Evolutionary conservation across 2,888 invertebrate species (phyloP).

Genomic region (Calameuta pallipes): DNA sequence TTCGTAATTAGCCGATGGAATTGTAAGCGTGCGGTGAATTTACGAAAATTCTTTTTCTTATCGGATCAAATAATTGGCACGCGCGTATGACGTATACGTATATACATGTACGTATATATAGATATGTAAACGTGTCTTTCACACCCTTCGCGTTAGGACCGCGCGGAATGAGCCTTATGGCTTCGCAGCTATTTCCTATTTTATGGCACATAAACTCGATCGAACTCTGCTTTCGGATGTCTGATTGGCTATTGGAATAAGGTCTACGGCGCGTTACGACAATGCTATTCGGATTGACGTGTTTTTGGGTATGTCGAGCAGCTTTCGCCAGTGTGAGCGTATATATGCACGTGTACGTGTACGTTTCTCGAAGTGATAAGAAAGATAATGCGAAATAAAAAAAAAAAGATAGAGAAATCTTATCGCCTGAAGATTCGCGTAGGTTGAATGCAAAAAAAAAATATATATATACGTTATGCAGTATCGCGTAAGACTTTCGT

Average conservation of each 20-base stretch:
- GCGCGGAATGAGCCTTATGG: constrained; percentile 7
- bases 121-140: no score
- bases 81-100: no score
- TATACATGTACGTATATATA: no score
- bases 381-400: constrained; percentile 13
- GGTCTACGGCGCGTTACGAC: constrained; percentile 38
- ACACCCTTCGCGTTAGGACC: no score
- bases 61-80: no score
- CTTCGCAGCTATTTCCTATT: constrained; percentile 43
- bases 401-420: neutral
- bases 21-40: rapidly evolving
- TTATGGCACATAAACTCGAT: constrained; percentile 54
- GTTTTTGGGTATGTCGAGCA: constrained; percentile 24
- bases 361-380: constrained; percentile 27
- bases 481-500: neutral
- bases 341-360: constrained; percentile 13
- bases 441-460: constrained; percentile 9
- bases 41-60: no score
- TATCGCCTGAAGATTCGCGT: neutral
- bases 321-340: neutral
- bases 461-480: no score
- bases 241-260: constrained; percentile 52
- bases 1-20: no score
- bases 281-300: constrained; percentile 43
- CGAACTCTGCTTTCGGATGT: constrained; percentile 42